A percentile compares a stretch with the other conserved stretches of the same genome.
Conservation (phyloP, 2,888 invertebrate species). For the Loripinus fragilis region DNA sequence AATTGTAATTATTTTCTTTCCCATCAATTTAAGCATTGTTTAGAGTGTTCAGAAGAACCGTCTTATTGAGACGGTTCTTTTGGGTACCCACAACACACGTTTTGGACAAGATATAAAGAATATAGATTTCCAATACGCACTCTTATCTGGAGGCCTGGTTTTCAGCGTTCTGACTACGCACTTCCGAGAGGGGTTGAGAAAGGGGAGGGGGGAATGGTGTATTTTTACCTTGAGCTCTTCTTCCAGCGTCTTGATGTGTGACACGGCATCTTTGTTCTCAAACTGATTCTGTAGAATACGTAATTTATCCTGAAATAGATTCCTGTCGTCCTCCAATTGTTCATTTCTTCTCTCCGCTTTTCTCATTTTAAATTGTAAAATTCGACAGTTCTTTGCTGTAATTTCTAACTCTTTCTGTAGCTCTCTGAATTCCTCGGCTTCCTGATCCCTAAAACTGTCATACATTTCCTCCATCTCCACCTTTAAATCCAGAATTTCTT, state of each 20-base stretch:
- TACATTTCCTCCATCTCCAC: slow-evolving; percentile 99
- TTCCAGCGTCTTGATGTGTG: slow-evolving; percentile 89
- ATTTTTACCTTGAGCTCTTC: slow-evolving; percentile 88
- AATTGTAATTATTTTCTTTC: too few relatives aligned
- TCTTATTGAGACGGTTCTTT: too few relatives aligned
- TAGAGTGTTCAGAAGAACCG: too few relatives aligned
- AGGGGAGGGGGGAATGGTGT: too few relatives aligned
- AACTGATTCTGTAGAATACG: slow-evolving; percentile 81
- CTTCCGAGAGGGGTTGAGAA: too few relatives aligned
- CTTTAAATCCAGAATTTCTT: slow-evolving; percentile 94
- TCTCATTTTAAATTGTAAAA: slow-evolving; percentile 98
- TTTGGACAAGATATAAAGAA: too few relatives aligned
- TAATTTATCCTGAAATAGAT: slow-evolving; percentile 85
- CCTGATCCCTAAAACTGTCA: slow-evolving; percentile 94
- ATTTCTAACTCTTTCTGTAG: slow-evolving; percentile 96
- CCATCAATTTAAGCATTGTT: too few relatives aligned
- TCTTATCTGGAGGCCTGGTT: too few relatives aligned
- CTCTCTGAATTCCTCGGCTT: slow-evolving; percentile 95
- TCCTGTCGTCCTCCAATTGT: slow-evolving; percentile 93
- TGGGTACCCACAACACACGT: too few relatives aligned
- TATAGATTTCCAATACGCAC: too few relatives aligned
- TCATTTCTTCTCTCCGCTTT: slow-evolving; percentile 93
- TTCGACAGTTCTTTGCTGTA: slow-evolving; percentile 98
- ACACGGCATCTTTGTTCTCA: slow-evolving; percentile 75
- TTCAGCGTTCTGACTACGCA: too few relatives aligned